Conservation (phyloP, 1,140 invertebrate species). For the Drosophila simulans region DNA sequence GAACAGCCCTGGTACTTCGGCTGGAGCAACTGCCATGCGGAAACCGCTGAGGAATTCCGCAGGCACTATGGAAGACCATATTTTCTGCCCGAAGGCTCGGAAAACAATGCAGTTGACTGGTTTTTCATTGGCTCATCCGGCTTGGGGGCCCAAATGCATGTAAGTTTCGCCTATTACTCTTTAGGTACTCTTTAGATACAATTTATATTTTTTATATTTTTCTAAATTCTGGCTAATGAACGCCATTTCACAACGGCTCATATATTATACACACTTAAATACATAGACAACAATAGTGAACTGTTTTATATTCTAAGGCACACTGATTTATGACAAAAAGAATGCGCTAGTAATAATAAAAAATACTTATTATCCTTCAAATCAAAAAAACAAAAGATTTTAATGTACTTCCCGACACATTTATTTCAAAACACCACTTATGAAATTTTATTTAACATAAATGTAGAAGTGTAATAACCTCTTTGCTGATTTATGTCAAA, state of each 20-base stretch:
- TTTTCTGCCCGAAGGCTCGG: constrained; percentile 93
- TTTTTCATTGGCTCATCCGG: constrained; percentile 98
- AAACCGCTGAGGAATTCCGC: constrained; percentile 90
- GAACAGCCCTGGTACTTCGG: constrained; percentile 94
- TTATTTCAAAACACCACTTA: not conserved
- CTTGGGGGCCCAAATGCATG: constrained; percentile 97
- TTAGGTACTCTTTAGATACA: too few species aligned
- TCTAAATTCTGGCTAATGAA: too few species aligned
- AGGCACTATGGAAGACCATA: constrained; percentile 93
- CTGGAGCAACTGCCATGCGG: constrained; percentile 96
- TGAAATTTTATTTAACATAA: not conserved
- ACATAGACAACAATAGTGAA: too few species aligned
- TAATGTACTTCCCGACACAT: not conserved
- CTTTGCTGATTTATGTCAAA: not conserved
- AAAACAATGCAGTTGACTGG: constrained; percentile 95
- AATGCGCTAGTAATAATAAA: too few species aligned
- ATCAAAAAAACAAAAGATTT: too few species aligned
- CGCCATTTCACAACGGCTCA: too few species aligned
- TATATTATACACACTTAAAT: too few species aligned
- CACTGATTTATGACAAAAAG: too few species aligned
- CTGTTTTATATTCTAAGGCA: too few species aligned
- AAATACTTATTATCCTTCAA: too few species aligned
- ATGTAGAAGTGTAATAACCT: not conserved
- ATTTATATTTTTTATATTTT: too few species aligned
- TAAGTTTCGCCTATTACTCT: constrained; percentile 84